A percentile compares a stretch with the other conserved stretches of the same genome.
These are phyloP conservation scores for Martes martes DNA, from an alignment of 2,113 vertebrate genomes.

Conservation along the genomic window DNA sequence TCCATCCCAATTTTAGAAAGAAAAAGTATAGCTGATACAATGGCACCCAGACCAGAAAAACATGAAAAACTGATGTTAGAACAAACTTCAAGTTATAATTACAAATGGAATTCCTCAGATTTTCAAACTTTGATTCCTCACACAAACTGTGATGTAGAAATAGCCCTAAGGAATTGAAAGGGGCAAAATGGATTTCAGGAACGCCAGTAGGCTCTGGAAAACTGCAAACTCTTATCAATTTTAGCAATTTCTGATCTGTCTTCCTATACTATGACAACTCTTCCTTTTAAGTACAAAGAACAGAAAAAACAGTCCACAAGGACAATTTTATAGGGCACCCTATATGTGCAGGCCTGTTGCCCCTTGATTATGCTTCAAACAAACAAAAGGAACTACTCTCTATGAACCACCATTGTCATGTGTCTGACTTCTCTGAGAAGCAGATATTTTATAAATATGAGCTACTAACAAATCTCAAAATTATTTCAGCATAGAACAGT, in stretches of 20 bases:
- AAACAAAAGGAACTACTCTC: background rate
- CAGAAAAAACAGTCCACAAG: background rate
- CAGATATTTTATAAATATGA: background rate
- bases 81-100: background rate
- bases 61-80: background rate
- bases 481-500: background rate
- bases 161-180: background rate
- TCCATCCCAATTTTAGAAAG: background rate
- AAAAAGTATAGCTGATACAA: background rate
- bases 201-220: background rate
- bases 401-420: background rate
- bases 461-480: background rate
- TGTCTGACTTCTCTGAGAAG: background rate
- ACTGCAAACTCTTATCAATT: background rate
- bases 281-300: background rate
- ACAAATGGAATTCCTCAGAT: background rate
- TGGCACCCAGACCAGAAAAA: background rate
- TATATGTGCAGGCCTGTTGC: background rate
- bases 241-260: background rate
- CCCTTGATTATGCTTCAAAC: background rate
- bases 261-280: background rate
- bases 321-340: background rate
- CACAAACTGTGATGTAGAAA: background rate
- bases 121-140: background rate
- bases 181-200: background rate